Evolutionary conservation across 1,140 invertebrate species (phyloP).

Genomic region (Drosophila azteca): DNA sequence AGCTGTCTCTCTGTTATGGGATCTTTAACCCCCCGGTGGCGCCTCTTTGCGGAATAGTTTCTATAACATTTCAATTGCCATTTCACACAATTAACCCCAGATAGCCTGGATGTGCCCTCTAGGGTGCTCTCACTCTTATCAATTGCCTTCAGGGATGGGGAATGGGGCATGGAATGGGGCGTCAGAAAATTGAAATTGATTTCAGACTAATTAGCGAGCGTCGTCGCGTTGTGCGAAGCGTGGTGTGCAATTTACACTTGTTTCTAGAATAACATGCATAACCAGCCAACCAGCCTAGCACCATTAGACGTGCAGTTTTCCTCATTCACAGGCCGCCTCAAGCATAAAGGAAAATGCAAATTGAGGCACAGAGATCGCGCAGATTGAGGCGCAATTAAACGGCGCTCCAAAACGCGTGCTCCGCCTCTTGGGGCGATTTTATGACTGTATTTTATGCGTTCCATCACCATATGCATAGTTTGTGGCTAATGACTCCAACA

Average conservation of each 20-base stretch:
- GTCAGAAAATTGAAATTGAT: constrained; percentile 57
- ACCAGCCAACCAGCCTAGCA: constrained; percentile 44
- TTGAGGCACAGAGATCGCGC: constrained; percentile 50
- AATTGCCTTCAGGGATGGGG: constrained; percentile 2
- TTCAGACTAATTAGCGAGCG: constrained; percentile 41
- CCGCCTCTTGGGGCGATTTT: constrained; percentile 40
- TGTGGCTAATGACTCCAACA: constrained; percentile 54
- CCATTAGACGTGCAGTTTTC: constrained; percentile 41
- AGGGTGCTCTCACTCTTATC: constrained; percentile 45
- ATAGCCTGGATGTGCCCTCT: constrained; percentile 17
- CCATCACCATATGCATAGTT: constrained; percentile 38
- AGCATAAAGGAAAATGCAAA: constrained; percentile 37
- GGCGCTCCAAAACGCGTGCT: constrained; percentile 59
- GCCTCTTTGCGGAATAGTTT: constrained; percentile 17
- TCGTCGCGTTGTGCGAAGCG: constrained; percentile 11
- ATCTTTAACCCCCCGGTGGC: not conserved
- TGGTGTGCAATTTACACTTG: constrained; percentile 68
- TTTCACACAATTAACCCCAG: constrained; percentile 28
- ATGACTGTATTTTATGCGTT: constrained; percentile 58
- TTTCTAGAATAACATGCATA: constrained; percentile 39
- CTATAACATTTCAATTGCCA: constrained; percentile 32
- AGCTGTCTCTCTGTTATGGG: not conserved
- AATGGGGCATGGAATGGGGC: not conserved
- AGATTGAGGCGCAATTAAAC: constrained; percentile 53
- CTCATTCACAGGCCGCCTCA: constrained; percentile 50